Base-by-base conservation (phyloP, 2,888 invertebrate species). In the Ephialtes manifestator region DNA sequence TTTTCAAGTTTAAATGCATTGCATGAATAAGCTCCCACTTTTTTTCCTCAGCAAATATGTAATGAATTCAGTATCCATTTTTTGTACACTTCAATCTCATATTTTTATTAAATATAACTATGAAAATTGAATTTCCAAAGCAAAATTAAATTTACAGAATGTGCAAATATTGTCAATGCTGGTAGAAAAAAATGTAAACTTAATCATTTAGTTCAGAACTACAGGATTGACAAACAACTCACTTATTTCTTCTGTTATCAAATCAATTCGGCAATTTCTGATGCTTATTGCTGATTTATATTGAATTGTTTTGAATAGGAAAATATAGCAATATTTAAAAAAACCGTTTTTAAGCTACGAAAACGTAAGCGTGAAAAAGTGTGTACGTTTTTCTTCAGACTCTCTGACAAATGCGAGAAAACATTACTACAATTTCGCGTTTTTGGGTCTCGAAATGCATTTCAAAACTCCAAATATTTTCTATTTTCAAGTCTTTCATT, bases 261-360 rank as follows among this genome's bases (percentile, higher is more conserved):
- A 51, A 5, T 51, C 18, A 51, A 13, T 18, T 51, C 5, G 4
- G 18, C n/a, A 51, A 51, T 2, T 51, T n/a, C 18, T 10, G 51
- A 18, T 51, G 18, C 7, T n/a, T n/a, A 18, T 51, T 51, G 51
- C n/a, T 51, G 51, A 18, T n/a, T 39, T 1, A 10, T 10, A 53
- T 55, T 24, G 10, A 11, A 20, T 55, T 11, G 2, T 20, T 82
- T 77, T 63, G 39, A 83, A 74, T 58, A 75, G 63, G 78, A 78
- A 78, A 81, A 72, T 53, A 65, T 35, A 43, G 60, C 58, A 60
- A 63, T 63, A 53, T 48, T 51, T 70, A 53, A 71, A 46, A 71
- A 46, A 77, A 67, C 72, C 46, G 13, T 65, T 48, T 60, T 18
- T 24, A 1, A 28, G 55, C 11, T n/a, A 63, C 18, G 15, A n/a